Evolutionary conservation across 2,888 invertebrate genomes (phyloP).

Genomic region (Sycophila texana): DNA sequence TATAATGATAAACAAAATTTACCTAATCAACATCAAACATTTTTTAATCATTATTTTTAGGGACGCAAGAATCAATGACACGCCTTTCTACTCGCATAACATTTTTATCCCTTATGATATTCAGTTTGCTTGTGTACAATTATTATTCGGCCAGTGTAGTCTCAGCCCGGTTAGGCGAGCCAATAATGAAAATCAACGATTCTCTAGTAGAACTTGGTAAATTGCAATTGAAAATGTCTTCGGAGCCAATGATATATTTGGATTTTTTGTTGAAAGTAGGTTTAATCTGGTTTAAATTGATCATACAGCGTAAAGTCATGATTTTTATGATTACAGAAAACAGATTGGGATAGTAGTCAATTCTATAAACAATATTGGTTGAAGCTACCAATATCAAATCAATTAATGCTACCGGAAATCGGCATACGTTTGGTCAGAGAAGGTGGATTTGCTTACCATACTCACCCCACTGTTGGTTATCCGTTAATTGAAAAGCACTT

Average conservation of each 20-base stretch:
- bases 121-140: slow-evolving; percentile 67
- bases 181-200: slow-evolving; percentile 70
- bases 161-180: slow-evolving; percentile 67
- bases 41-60: slow-evolving; percentile 53
- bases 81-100: slow-evolving; percentile 65
- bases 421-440: slow-evolving; percentile 63
- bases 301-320: not conserved
- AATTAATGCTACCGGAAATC: slow-evolving; percentile 62
- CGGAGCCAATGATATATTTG: slow-evolving; percentile 5
- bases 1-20: slow-evolving; percentile 29
- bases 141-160: slow-evolving; percentile 70
- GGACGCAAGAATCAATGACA: slow-evolving; percentile 64
- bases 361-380: slow-evolving; percentile 61
- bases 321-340: slow-evolving; percentile 54
- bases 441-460: slow-evolving; percentile 68
- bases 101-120: slow-evolving; percentile 64
- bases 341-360: slow-evolving; percentile 38
- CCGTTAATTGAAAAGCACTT: slow-evolving; percentile 65
- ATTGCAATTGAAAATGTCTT: slow-evolving; percentile 61
- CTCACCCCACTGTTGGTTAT: slow-evolving; percentile 67
- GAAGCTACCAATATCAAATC: slow-evolving; percentile 61
- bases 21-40: too few species aligned
- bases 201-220: slow-evolving; percentile 65
- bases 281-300: not conserved
- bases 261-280: slow-evolving; percentile 20